Evolutionary conservation across 37 sponge, comb jelly and placozoan genomes (phyloP), one percentile per base, ranked within the genome.

Genomic region (Aplysina aerophoba): DNA sequence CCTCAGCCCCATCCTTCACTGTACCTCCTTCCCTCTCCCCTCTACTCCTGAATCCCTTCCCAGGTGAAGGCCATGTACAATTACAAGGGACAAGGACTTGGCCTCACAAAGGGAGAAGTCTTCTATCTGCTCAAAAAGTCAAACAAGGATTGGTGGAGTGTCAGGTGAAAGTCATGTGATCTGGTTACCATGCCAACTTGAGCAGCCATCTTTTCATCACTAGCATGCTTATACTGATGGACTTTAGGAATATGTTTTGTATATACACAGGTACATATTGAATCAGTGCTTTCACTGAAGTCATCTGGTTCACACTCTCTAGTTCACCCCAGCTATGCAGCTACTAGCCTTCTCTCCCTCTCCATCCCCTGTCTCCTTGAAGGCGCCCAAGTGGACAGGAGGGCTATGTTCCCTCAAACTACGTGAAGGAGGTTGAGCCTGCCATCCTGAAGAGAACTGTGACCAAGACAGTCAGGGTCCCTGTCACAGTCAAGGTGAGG

Each of bases 81-180:
- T 20, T 94, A 94, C 87, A 63, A 90, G 41, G 97, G 97, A 63
- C 92, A 96, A 80, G 97, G 93, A 15, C 82, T 97, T 90, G 87
- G 90, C 30, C 84, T 92, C 75, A 88, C 78, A 80, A 97, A 94
- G 66, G 95, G 97, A 92, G 97, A 94, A 85, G 91, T 89, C 4
- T 94, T 97, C 71, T 62, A 88, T 25, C 83, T 97, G 16, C 71
- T 86, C 34, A 85, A 87, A 19, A 97, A 97, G 79, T 44, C 90
- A 0, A 97, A 97, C 79, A 87, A 87, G 59, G 97, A 97, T 53
- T 97, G 97, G 97, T 97, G 97, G 97, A 60, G 84, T 59, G 97
- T 97, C 28, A 89, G 81, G 93, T 91, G 61, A 73, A 74, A 87
- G 35, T 33, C 34, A 69, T 69, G 71, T 79, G 80, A 57, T 55